These are phyloP conservation scores for Cotesia typhae DNA, from an alignment of 1,140 invertebrate genomes.

Conservation along the genomic window DNA sequence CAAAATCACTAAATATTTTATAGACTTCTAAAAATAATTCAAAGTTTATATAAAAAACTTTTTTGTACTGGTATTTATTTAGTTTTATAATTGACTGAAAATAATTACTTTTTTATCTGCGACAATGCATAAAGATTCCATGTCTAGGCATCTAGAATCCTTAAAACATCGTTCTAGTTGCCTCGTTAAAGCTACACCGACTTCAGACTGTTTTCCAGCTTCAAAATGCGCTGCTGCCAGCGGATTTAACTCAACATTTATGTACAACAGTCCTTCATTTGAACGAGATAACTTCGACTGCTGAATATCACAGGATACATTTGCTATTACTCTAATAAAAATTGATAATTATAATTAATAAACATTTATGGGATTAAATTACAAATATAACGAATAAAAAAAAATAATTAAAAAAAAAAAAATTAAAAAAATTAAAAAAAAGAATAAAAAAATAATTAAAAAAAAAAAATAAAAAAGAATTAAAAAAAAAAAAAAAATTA, in stretches of 20 bases:
- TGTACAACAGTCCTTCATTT: slow-evolving; percentile 86
- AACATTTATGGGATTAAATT: neutral
- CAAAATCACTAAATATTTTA: too few relatives aligned
- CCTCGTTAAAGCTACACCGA: slow-evolving; percentile 81
- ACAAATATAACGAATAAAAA: slow-evolving; percentile 2
- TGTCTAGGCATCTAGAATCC: slow-evolving; percentile 87
- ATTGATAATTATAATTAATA: neutral
- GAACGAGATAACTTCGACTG: slow-evolving; percentile 83
- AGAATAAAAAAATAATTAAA: too few relatives aligned
- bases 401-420: too few relatives aligned
- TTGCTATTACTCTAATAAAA: slow-evolving; percentile 78
- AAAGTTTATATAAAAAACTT: too few relatives aligned
- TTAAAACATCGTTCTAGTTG: slow-evolving; percentile 90
- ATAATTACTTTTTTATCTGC: slow-evolving; percentile 82
- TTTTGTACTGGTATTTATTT: too few relatives aligned
- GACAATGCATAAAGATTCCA: slow-evolving; percentile 93
- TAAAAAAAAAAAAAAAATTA: too few relatives aligned
- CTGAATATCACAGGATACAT: slow-evolving; percentile 87
- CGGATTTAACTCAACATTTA: slow-evolving; percentile 88
- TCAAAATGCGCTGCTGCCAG: slow-evolving; percentile 86
- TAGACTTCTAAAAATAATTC: too few relatives aligned
- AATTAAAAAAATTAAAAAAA: too few relatives aligned
- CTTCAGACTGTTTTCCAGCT: slow-evolving; percentile 74
- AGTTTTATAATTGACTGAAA: neutral
- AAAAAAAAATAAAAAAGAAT: too few relatives aligned